These are phyloP conservation scores for Artemisiospiza belli DNA, from an alignment of 2,113 vertebrate species.

Conservation along the genomic window DNA sequence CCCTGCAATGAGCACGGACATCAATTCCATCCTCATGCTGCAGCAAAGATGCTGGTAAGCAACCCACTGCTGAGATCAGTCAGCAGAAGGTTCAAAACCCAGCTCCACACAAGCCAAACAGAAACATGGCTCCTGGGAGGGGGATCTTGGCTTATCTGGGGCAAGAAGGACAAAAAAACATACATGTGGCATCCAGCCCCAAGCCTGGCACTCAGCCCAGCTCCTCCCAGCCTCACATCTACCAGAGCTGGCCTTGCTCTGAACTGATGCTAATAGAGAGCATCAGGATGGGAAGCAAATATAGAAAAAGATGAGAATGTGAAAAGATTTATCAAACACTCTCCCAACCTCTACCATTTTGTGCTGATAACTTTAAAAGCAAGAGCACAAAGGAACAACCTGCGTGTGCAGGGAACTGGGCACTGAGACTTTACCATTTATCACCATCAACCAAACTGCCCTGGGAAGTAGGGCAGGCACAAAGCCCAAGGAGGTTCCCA, in stretches of 20 bases:
- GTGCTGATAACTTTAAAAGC: neutral
- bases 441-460: neutral
- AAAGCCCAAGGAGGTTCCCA: neutral
- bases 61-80: neutral
- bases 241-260: neutral
- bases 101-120: neutral
- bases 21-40: accelerated
- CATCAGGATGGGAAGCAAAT: neutral
- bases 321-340: neutral
- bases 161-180: neutral
- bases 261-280: accelerated
- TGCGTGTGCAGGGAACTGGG: neutral
- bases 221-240: neutral
- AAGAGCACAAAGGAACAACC: neutral
- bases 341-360: neutral
- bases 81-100: neutral
- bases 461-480: neutral
- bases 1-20: neutral
- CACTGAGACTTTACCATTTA: neutral
- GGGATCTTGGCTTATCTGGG: neutral
- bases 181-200: neutral
- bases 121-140: neutral
- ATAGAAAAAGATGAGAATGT: neutral
- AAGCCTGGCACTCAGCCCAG: neutral
- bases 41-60: neutral